These are phyloP conservation scores for Pantherophis guttatus DNA, from an alignment of 2,113 vertebrate genomes.

Conservation along the genomic window DNA sequence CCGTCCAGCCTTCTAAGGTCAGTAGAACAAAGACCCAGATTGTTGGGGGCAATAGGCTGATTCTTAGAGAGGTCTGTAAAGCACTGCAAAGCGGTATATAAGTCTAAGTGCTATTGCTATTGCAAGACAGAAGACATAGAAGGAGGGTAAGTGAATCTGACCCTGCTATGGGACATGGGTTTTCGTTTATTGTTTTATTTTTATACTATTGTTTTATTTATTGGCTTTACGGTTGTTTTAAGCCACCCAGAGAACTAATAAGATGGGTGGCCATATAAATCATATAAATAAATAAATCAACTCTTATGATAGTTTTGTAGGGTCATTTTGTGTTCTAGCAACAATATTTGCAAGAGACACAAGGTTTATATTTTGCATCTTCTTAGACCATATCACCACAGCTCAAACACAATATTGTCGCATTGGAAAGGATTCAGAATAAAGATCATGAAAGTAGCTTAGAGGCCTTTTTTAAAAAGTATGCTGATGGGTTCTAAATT, in stretches of 20 bases:
- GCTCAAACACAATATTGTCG: background rate
- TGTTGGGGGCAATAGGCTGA: no score
- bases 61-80: no score
- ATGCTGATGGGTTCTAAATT: background rate
- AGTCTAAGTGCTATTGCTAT: background rate
- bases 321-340: background rate
- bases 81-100: no score
- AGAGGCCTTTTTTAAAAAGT: background rate
- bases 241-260: background rate
- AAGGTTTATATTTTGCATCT: background rate
- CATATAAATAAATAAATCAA: background rate
- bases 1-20: no score
- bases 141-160: background rate
- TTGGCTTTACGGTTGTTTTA: background rate
- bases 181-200: background rate
- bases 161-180: background rate
- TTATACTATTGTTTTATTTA: background rate
- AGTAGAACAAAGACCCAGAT: no score
- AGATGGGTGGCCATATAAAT: background rate
- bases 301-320: background rate
- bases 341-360: background rate
- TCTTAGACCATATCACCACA: background rate
- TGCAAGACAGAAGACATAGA: background rate
- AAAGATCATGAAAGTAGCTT: background rate
- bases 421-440: constrained; percentile 13